Base-by-base conservation (phyloP, 2,113 vertebrate species). In the Speoplatyrhinus poulsoni region DNA sequence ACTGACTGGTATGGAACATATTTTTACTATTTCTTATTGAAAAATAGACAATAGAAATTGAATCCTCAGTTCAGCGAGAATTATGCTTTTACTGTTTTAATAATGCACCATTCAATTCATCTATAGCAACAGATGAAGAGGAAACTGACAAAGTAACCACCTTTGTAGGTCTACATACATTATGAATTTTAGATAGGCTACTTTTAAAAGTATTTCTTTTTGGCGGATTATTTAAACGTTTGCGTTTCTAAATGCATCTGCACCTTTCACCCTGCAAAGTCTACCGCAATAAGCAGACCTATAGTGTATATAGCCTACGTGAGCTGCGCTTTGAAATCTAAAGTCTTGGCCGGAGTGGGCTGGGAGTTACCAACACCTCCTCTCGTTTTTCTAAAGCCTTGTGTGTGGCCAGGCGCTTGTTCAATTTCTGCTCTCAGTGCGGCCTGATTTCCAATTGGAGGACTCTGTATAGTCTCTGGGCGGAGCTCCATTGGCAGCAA, bases 381-480 rank as follows among this genome's bases (percentile, higher is more conserved):
- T 78, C 76, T 75, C 47, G 17, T 60, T 63, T 48, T 67, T 68
- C 72, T 66, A 75, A 63, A 69, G 74, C 86, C 79, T 73, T 2
- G 91, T 90, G 93, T 93, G 93, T 92, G 93, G 90, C 91, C 93
- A 77, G 84, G 70, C 75, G 83, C 70, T 49, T 41, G 63, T 65
- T 57, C 59, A 65, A 69, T 47, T 60, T 61, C 53, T 41, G 48
- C 81, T 73, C 76, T 65, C 69, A 49, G 72, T 78, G 54, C 63
- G 70, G 81, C 82, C 79, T 72, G 66, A 61, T 82, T 72, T 88
- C 86, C 83, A 75, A 96, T 96, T 96, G 94, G 96, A 88, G 62
- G 67, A 46, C 72, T 12, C 26, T 52, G 33, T 12, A 70, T 57
- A 48, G 56, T 76, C 74, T 82, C 58, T 68, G 80, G 95, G 94